phyloP scores from a whole-genome alignment of 2,113 vertebrate genomes.

The Laterallus jamaicensis region DNA sequence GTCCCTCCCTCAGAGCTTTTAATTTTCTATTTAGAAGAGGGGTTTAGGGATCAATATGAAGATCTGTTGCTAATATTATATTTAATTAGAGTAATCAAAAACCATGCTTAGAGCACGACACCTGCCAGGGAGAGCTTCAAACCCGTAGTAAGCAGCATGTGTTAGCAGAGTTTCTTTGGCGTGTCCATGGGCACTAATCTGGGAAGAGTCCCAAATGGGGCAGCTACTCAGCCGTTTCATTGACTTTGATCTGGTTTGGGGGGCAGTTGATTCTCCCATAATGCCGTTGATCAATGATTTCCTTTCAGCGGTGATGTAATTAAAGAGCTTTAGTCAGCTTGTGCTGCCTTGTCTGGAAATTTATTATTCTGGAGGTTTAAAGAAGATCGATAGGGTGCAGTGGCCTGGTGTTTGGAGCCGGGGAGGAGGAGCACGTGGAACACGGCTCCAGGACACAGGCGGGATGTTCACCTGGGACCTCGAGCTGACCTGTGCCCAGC shows the following conservation, averaged over 20 bases:
- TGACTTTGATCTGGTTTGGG: constrained; percentile 87
- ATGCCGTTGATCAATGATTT: constrained; percentile 90
- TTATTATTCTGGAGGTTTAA: constrained; percentile 81
- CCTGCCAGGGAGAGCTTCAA: constrained; percentile 78
- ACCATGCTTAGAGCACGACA: constrained; percentile 73
- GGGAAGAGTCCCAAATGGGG: constrained; percentile 73
- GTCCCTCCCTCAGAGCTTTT: constrained; percentile 56
- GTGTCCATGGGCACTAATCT: constrained; percentile 76
- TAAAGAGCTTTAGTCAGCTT: constrained; percentile 83
- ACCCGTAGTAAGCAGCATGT: constrained; percentile 62
- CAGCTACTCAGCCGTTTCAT: constrained; percentile 80
- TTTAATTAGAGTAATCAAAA: constrained; percentile 86
- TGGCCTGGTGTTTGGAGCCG: constrained; percentile 61
- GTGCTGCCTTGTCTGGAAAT: constrained; percentile 78
- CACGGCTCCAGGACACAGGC: constrained; percentile 65
- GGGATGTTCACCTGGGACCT: constrained; percentile 70
- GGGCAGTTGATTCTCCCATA: constrained; percentile 86
- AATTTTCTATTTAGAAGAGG: constrained; percentile 70
- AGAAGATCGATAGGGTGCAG: constrained; percentile 84
- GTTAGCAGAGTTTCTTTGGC: constrained; percentile 24
- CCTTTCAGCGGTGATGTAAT: constrained; percentile 92
- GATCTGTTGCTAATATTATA: constrained; percentile 79
- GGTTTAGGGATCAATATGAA: constrained; percentile 76
- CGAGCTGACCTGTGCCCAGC: constrained; percentile 60
- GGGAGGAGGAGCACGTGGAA: constrained; percentile 26